Conservation (phyloP, 2,797 vertebrate genomes). For the Iguana delicatissima region DNA sequence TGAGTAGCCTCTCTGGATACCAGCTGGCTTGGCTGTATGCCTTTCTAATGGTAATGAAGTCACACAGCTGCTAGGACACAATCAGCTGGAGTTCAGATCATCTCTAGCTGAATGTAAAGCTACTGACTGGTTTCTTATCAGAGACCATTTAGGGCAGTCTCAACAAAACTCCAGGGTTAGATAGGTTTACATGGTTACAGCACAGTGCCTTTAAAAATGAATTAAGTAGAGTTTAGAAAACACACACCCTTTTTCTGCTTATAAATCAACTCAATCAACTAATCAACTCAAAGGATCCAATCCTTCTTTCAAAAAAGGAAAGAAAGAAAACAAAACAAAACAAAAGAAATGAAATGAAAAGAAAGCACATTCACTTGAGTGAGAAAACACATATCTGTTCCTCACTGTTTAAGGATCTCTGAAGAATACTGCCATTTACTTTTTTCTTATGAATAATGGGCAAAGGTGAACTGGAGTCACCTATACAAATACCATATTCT, state of each 20-base stretch:
- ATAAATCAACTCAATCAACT: too few species aligned
- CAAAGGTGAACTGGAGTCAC: neutral
- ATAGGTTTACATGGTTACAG: constrained; percentile 74
- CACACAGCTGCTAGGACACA: constrained; percentile 86
- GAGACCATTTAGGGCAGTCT: constrained; percentile 78
- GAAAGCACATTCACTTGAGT: constrained; percentile 63
- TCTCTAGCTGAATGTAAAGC: constrained; percentile 80
- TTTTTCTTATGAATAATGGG: constrained; percentile 55
- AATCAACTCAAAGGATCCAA: constrained; percentile 44
- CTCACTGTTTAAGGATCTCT: constrained; percentile 57
- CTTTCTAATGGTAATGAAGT: constrained; percentile 87
- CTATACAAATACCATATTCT: constrained; percentile 5
- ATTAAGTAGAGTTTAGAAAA: constrained; percentile 56
- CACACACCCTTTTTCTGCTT: constrained; percentile 40
- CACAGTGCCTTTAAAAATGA: constrained; percentile 76
- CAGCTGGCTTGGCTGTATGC: constrained; percentile 85
- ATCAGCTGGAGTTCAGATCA: constrained; percentile 85
- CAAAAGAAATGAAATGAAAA: constrained; percentile 47
- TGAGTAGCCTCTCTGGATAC: constrained; percentile 79
- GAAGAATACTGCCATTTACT: constrained; percentile 70
- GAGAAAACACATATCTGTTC: constrained; percentile 61
- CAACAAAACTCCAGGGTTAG: constrained; percentile 73
- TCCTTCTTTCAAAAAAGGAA: neutral
- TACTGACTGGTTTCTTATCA: constrained; percentile 82
- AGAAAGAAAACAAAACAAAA: constrained; percentile 8